Conservation (phyloP, 2,888 invertebrate species). For the Phoronis australis region DNA sequence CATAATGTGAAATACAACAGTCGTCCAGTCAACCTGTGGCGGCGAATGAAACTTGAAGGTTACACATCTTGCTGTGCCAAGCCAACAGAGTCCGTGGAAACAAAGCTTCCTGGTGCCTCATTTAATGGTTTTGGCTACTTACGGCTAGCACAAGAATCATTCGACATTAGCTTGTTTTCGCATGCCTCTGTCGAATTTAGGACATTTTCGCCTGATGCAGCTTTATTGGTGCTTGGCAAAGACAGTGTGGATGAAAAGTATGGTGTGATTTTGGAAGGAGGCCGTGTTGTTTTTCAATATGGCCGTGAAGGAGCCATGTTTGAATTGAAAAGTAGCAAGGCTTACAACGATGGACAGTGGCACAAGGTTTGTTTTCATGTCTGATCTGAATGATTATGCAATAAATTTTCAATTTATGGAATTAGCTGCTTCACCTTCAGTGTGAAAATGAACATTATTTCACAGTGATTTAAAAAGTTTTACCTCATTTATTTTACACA, state of each 20-base stretch:
- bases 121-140: slow-evolving; percentile 22
- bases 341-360: slow-evolving; percentile 23
- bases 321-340: slow-evolving; percentile 3
- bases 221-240: slow-evolving; percentile 14
- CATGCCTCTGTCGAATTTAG: slow-evolving; percentile 19
- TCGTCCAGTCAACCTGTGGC: slow-evolving; percentile 19
- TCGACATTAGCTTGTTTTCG: slow-evolving; percentile 8
- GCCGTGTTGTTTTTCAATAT: slow-evolving; percentile 13
- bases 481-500: too few species aligned
- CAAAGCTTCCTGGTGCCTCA: slow-evolving; percentile 9
- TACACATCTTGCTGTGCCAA: slow-evolving; percentile 18
- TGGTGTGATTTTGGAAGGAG: slow-evolving; percentile 8
- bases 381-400: too few species aligned
- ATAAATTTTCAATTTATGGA: too few species aligned
- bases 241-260: background rate
- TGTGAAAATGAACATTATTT: too few species aligned
- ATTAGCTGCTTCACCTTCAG: too few species aligned
- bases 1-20: slow-evolving; percentile 16
- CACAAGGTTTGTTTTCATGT: slow-evolving; percentile 16
- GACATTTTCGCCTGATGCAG: slow-evolving; percentile 19
- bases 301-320: background rate
- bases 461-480: too few species aligned
- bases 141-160: background rate
- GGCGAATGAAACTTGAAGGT: slow-evolving; percentile 4
- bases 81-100: slow-evolving; percentile 6